These are phyloP conservation scores for Dermochelys coriacea DNA, from an alignment of 2,797 vertebrate genomes.

Conservation along the genomic window DNA sequence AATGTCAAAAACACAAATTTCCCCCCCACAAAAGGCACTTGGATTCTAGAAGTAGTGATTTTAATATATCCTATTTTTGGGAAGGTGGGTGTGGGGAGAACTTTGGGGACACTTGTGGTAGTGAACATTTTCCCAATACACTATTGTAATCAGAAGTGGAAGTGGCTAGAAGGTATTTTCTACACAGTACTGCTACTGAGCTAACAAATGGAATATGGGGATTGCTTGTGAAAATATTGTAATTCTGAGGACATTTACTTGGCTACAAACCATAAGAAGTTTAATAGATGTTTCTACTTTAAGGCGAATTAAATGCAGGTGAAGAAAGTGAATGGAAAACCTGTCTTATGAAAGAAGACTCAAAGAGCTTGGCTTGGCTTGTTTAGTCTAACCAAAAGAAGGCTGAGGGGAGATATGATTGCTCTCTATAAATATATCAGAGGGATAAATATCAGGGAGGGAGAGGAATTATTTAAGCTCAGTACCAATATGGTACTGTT, in stretches of 20 bases:
- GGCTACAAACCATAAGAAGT: constrained; percentile 61
- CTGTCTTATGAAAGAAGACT: too few relatives aligned
- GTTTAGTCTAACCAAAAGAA: too few relatives aligned
- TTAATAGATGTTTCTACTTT: constrained; percentile 43
- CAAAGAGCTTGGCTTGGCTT: too few relatives aligned
- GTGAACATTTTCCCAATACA: constrained; percentile 57
- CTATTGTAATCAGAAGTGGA: constrained; percentile 45
- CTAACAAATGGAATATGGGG: constrained; percentile 31
- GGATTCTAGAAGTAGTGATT: constrained; percentile 55
- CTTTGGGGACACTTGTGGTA: constrained; percentile 38
- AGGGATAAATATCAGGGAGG: too few relatives aligned
- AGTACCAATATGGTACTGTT: too few relatives aligned
- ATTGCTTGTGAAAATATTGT: constrained; percentile 48
- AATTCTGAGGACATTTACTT: constrained; percentile 61
- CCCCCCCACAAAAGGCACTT: constrained; percentile 27
- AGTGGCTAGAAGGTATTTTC: constrained; percentile 68
- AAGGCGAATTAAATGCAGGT: constrained; percentile 3
- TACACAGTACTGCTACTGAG: constrained; percentile 39
- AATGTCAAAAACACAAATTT: constrained; percentile 43
- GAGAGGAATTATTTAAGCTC: too few relatives aligned
- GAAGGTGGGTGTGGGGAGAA: constrained; percentile 35
- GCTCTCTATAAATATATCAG: too few relatives aligned
- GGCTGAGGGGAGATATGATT: too few relatives aligned
- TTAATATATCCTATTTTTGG: constrained; percentile 40
- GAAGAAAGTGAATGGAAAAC: background rate